Percentiles rank a stretch among this genome's conserved stretches.
Evolutionary conservation across 30 jellyfish, hydroid and myxozoan species (phyloP).

Genomic region (Hydractinia symbiolongicarpus): DNA sequence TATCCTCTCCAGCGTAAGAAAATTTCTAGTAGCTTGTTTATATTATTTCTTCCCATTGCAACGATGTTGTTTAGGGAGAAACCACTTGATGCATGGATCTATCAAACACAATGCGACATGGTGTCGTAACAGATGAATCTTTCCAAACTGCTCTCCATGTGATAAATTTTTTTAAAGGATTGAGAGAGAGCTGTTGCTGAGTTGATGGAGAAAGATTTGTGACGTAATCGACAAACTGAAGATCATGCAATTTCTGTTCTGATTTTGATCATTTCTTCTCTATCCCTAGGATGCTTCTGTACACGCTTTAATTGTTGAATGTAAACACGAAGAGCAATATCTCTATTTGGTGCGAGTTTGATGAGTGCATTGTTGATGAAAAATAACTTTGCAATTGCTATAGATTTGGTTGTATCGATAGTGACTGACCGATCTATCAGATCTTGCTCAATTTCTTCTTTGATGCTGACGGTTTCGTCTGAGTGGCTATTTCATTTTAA

Average conservation of each 20-base stretch:
- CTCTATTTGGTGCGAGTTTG: constrained; percentile 3
- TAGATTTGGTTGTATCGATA: neutral
- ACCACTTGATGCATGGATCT: constrained; percentile 8
- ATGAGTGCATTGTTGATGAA: neutral
- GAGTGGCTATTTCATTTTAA: neutral
- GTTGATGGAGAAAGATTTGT: neutral
- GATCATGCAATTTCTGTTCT: neutral
- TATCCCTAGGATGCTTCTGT: neutral
- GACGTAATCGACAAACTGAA: neutral
- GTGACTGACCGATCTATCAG: neutral
- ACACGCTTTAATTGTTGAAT: neutral
- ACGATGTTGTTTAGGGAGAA: neutral
- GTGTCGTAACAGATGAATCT: constrained; percentile 10
- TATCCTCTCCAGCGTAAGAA: constrained; percentile 23
- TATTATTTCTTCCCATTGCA: constrained; percentile 3
- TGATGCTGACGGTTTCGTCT: neutral
- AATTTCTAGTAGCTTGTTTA: constrained; percentile 28
- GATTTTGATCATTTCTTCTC: neutral
- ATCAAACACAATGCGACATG: constrained; percentile 9
- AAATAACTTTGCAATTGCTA: neutral
- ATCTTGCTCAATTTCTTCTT: constrained; percentile 4
- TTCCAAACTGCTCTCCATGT: constrained; percentile 24
- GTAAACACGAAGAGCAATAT: constrained; percentile 4
- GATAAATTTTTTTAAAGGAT: neutral
- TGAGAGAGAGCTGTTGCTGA: neutral